Evolutionary conservation across 2,113 vertebrate species (phyloP).

Genomic region (Clupea harengus): DNA sequence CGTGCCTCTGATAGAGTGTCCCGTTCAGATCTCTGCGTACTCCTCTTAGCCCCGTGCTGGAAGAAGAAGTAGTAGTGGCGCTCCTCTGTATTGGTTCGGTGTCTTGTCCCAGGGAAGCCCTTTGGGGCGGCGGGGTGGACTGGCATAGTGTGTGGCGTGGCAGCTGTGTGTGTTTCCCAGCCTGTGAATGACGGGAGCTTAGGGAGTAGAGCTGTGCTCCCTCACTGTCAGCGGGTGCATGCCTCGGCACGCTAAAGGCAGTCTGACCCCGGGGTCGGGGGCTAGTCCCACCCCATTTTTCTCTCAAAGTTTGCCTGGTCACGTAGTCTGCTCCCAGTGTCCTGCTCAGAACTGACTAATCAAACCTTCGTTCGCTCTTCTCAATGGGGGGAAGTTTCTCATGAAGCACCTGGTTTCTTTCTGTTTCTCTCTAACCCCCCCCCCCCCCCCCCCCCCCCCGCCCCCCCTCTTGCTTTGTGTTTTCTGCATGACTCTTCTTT

Average conservation of each 20-base stretch:
- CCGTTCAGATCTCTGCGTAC: neutral
- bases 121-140: neutral
- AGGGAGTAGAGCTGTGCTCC: conserved; percentile 16
- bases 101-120: neutral
- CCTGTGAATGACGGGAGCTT: conserved; percentile 4
- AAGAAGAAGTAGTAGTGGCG: no score
- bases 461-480: neutral
- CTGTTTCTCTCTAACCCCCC: neutral
- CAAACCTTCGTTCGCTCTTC: neutral
- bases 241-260: conserved; percentile 66
- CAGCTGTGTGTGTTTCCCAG: conserved; percentile 24
- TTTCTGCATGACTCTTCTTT: neutral
- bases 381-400: neutral
- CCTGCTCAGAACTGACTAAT: neutral
- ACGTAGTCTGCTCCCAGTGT: conserved; percentile 1
- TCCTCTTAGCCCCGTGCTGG: neutral
- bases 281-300: conserved; percentile 59
- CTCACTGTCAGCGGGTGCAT: conserved; percentile 60
- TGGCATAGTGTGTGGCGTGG: neutral
- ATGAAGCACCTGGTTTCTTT: neutral
- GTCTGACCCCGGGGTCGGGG: conserved; percentile 71
- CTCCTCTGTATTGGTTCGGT: neutral
- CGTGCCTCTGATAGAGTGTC: neutral
- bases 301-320: conserved; percentile 44
- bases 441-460: neutral